A percentile compares a stretch with the other conserved stretches of the same genome.
phyloP scores from a whole-genome alignment of 1,140 invertebrate genomes.

The roundworm (Caenorhabditis elegans) region DNA sequence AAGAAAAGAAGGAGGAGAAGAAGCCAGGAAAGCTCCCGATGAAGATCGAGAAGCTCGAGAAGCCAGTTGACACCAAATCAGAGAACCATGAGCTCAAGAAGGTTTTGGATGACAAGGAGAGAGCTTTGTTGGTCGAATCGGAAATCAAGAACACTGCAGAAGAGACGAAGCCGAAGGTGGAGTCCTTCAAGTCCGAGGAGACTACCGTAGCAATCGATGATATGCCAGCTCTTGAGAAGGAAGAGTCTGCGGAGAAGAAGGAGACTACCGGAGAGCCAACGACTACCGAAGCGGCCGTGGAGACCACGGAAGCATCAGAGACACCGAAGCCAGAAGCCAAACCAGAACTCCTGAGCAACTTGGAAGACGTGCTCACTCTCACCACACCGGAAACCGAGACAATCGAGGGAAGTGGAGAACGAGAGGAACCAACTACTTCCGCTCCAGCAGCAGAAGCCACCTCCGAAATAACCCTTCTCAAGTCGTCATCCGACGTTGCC shows the following conservation, averaged over 20 bases:
- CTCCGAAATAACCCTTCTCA: background rate
- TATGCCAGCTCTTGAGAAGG: slow-evolving; percentile 2
- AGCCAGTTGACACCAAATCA: background rate
- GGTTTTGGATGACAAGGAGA: background rate
- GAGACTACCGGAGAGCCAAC: background rate
- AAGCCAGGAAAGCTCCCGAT: background rate
- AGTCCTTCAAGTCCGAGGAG: background rate
- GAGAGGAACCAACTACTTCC: background rate
- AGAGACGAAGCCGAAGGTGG: background rate
- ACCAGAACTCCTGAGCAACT: slow-evolving; percentile 1
- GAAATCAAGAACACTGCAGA: slow-evolving; percentile 6
- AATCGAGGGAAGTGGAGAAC: slow-evolving; percentile 19
- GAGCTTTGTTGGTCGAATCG: background rate
- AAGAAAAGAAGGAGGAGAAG: background rate
- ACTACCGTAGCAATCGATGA: background rate
- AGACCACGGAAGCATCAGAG: background rate
- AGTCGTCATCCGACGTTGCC: background rate
- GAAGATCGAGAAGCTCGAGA: slow-evolving; percentile 5
- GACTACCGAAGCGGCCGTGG: background rate
- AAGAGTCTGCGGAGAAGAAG: background rate
- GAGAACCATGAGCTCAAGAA: slow-evolving; percentile 9
- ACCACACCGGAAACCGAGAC: slow-evolving; percentile 11
- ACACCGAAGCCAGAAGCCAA: background rate
- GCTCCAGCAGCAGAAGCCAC: background rate
- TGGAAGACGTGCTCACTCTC: background rate